Evolutionary conservation across 2,888 invertebrate species (phyloP).

Genomic region (Microctonus hyperodae): DNA sequence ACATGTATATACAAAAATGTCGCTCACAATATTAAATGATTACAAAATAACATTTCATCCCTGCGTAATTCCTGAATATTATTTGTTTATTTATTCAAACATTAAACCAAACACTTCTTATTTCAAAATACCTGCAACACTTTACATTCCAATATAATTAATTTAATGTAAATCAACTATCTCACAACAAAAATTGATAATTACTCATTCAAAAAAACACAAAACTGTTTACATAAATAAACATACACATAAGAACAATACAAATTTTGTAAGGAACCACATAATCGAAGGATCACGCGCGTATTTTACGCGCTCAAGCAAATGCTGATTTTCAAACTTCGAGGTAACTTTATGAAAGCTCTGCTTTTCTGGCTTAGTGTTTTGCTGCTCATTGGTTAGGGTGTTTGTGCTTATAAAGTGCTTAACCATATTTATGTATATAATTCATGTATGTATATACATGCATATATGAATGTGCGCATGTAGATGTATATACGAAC

Average conservation of each 20-base stretch:
- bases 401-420: slow-evolving; percentile 15
- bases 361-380: slow-evolving; percentile 16
- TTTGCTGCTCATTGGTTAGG: slow-evolving; percentile 14
- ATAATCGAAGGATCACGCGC: slow-evolving; percentile 1
- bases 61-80: slow-evolving; percentile 38
- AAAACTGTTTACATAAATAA: too few relatives aligned
- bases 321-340: slow-evolving; percentile 20
- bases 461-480: not conserved
- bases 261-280: not conserved
- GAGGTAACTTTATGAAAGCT: not conserved
- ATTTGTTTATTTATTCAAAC: too few relatives aligned
- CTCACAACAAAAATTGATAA: too few relatives aligned
- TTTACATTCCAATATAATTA: too few relatives aligned
- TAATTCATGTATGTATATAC: not conserved
- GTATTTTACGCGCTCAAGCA: slow-evolving; percentile 6
- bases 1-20: slow-evolving; percentile 25
- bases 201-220: too few relatives aligned
- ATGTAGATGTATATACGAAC: too few relatives aligned
- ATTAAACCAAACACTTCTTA: not conserved
- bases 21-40: slow-evolving; percentile 43
- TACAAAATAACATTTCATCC: slow-evolving; percentile 46
- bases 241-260: not conserved
- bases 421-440: slow-evolving; percentile 11
- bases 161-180: too few relatives aligned
- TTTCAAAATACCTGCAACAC: not conserved